Evolutionary conservation across 2,888 invertebrate genomes (phyloP), one percentile per base, ranked within the genome.

Genomic region (Dicyrtoma fusca): DNA sequence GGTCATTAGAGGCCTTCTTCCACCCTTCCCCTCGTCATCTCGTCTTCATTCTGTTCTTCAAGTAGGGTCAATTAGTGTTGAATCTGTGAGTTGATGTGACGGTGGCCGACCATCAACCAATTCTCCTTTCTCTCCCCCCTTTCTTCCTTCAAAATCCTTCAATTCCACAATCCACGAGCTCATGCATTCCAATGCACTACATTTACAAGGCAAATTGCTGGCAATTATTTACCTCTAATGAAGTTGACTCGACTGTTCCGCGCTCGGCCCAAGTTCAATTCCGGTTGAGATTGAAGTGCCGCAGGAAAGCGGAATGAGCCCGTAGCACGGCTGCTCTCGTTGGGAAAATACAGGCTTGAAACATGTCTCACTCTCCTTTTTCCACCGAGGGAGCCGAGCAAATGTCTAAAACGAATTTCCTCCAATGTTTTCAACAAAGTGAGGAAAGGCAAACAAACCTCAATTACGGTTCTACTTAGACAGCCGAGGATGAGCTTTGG

Each of bases 171-270:
- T 17, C 49, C 49, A 6, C 49, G 3, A 17, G n/a, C 19, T n/a
- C 49, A 17, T 19, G 49, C n/a, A n/a, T 17, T 19, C 49, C 49
- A n/a, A 49, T 19, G n/a, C 49, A 49, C 11, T n/a, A 3, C 49
- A n/a, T 49, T 25, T 42, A 13, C 62, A 47, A 23, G 21, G 45
- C 69, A 69, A 69, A 72, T 72, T 34, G 53, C 62, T 53, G 21
- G 53, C 72, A 68, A 72, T 72, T 72, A 72, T 72, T 72, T 72
- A 72, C 63, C 63, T 63, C 51, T 72, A 72, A 72, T 72, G 63
- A 72, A 72, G 68, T 53, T 34, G 34, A 34, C 34, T 68, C 51
- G 42, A 19, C 19, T 21, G 5, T 19, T 10, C 44, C 13, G n/a
- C 0, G 25, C 59, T 59, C 25, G 3, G 13, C 44, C 25, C 59